Percentiles rank a stretch among this genome's conserved stretches.
Conservation (phyloP, 2,888 invertebrate species). For the Bombyx huttoni region DNA sequence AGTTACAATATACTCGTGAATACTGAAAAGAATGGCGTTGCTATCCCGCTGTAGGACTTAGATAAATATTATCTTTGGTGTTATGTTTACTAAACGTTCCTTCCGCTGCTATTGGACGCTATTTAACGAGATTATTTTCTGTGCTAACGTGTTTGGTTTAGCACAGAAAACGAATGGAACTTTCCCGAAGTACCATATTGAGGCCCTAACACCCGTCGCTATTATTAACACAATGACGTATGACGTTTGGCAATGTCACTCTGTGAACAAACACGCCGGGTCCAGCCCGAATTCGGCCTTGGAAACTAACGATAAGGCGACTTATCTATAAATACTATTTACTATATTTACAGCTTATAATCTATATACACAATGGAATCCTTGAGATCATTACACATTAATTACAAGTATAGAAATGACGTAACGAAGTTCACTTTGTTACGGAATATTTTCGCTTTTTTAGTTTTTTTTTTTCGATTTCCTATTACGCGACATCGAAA, state of each 20-base stretch:
- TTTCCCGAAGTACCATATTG: slow-evolving; percentile 25
- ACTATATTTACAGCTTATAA: slow-evolving; percentile 54
- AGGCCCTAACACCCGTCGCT: too few species aligned
- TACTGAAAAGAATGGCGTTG: slow-evolving; percentile 60
- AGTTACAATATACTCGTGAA: slow-evolving; percentile 49
- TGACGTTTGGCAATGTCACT: background rate
- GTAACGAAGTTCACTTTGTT: slow-evolving; percentile 25
- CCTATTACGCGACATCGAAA: too few species aligned
- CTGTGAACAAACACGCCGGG: background rate
- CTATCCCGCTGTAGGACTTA: slow-evolving; percentile 49
- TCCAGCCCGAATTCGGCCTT: background rate
- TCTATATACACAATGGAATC: slow-evolving; percentile 69
- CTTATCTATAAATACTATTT: slow-evolving; percentile 21
- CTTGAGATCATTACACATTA: slow-evolving; percentile 68
- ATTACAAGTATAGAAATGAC: slow-evolving; percentile 44
- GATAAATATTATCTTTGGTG: slow-evolving; percentile 64
- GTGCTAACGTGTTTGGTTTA: background rate
- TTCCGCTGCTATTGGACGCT: slow-evolving; percentile 62
- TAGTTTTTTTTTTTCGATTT: background rate
- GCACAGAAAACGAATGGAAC: slow-evolving; percentile 12
- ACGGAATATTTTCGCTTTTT: background rate
- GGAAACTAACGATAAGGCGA: slow-evolving; percentile 1
- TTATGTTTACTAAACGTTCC: slow-evolving; percentile 47
- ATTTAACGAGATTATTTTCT: slow-evolving; percentile 14
- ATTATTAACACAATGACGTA: too few species aligned